Evolutionary conservation across 2,888 invertebrate species (phyloP), one percentile per base, ranked within the genome.

Genomic region (Perithous albicinctus): DNA sequence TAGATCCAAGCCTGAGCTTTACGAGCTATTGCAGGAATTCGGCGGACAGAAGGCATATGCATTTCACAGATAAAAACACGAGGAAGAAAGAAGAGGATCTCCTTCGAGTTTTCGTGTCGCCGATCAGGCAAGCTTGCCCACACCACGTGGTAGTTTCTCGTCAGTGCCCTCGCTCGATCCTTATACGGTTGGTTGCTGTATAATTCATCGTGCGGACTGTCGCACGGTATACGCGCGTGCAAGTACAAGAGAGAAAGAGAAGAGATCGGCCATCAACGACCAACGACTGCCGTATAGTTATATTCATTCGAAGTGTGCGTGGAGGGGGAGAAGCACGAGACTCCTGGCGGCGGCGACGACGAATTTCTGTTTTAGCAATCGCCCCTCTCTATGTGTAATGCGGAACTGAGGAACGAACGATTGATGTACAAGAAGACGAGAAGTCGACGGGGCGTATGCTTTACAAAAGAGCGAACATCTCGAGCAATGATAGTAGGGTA

Each of bases 131-230:
- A 64, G 41, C 64, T 32, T 56, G 56, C 51, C 54, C 12, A 51
- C 48, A 63, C 69, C 74, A 69, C 74, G 79, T 69, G 79, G 51
- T 76, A 41, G 76, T 74, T 67, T 74, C 73, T 56, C 72, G 72
- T 54, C 74, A n/a, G 67, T 72, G 63, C 74, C 72, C 78, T 78
- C 61, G 78, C 73, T 74, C 77, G 70, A 83, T 72, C 86, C 86
- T 85, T 86, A 85, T 86, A 87, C 82, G 87, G 87, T 69, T 61
- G 8, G 78, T 86, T 83, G 86, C 85, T 85, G 86, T 87, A 87
- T 86, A 87, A 87, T 87, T 87, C 86, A 87, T 87, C 84, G 86
- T n/a, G n/a, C 67, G 77, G 70, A 79, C 77, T 79, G 78, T 66
- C 77, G 76, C 72, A 64, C 20, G 69, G n/a, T 77, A 54, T 63